Base-by-base conservation (phyloP, 2,113 vertebrate genomes). In the Dunckerocampus dactyliophorus region DNA sequence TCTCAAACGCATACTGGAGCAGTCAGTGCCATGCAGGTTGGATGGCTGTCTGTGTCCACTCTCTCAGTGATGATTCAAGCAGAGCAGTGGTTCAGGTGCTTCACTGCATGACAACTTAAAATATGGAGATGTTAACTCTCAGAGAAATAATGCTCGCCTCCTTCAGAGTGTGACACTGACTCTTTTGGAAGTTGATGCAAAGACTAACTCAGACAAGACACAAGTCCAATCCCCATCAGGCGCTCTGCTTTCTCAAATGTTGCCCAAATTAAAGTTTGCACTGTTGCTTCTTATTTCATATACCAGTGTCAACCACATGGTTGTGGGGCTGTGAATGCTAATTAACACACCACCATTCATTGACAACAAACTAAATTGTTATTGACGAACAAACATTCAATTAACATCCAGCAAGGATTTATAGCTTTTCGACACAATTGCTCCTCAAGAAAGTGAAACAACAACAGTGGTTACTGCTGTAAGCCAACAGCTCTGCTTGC, bases 151-250 rank as follows among this genome's bases (percentile, higher is more conserved):
- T 15, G 37, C 4, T 22, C 7, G 1, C 17, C 22, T 48, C 49
- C 21, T 20, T 60, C 57, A 56, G 43, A 58, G 47, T 51, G 47
- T 48, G 53, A 50, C 47, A 22, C 37, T 39, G 45, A 39, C 37
- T 37, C 34, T 7, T 1, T 39, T 39, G 37, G 10, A 39, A 39
- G 9, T 39, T 39, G 37, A 39, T 39, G 37, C 37, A 11, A 9
- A 28, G 24, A 28, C 9, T 9, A 43, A 43, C 2, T 43, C 11
- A 43, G 39, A 43, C 39, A 43, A 43, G 11, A 43, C 11, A 43
- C 39, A 43, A 43, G 13, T 43, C 12, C 12, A 14, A 43, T 13
- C 31, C 31, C 31, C 1, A 8, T 1, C 4, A 34, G 31, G 7
- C 4, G 31, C 31, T 7, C 31, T 42, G 12, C 13, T 39, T 39